Base-by-base conservation (phyloP, 2,888 invertebrate species). In the Chrysolina americana region DNA sequence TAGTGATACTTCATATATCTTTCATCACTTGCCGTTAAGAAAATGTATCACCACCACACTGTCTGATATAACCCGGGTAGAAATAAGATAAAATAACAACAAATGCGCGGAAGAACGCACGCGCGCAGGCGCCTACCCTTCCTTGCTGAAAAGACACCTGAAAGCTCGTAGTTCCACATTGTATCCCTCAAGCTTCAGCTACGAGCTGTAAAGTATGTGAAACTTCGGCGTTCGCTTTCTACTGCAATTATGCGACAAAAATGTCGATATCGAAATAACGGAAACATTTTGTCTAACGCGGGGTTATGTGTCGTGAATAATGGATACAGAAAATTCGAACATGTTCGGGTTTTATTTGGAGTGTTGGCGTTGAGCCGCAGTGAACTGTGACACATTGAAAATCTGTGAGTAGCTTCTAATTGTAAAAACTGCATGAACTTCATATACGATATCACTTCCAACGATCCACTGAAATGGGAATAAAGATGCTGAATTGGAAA, bases 151-250 rank as follows among this genome's bases (percentile, higher is more conserved):
- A 65, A 65, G 70, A 62, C 66, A 74, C 69, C 74, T 69, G 74
- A 74, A 68, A 74, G 64, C 68, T 68, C 44, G 68, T 65, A 66
- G 71, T 70, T 71, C 64, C 74, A 74, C 74, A 74, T 74, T 74
- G 69, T 68, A 62, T 56, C 53, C 47, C 41, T 21, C 21, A 21
- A 47, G 65, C 48, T 65, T 53, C 53, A 44, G 68, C 64, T 47
- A n/a, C 62, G 50, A 50, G 65, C 65, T 66, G 48, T 13, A 17
- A 66, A 50, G 9, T 28, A 50, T 68, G 73, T 68, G 41, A 53
- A 53, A 65, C 56, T 19, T 19, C 44, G 19, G 19, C 44, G 47
- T 64, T 41, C 70, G 63, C 48, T 70, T 70, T 50, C 28, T 41
- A n/a, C 68, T 59, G 36, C 59, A 72, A 72, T 62, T 72, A 71